Evolutionary conservation across 2,888 invertebrate species (phyloP).

Genomic region (Dyspetes luteomarginatus): DNA sequence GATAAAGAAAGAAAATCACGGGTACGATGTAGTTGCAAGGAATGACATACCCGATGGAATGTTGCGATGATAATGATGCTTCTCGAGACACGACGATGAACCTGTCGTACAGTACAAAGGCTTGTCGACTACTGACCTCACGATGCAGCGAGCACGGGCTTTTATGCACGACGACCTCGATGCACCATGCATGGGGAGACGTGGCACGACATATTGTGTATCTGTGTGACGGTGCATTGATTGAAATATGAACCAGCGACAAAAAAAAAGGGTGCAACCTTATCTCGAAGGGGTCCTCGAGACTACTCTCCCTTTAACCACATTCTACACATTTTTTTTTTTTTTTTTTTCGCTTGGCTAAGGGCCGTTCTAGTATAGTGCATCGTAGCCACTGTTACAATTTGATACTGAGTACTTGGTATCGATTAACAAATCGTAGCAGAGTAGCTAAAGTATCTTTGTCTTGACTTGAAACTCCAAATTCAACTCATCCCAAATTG

Average conservation of each 20-base stretch:
- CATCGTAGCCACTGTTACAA: too few species aligned
- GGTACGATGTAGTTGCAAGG: neutral
- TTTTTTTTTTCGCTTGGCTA: conserved; percentile 54
- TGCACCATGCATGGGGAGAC: neutral
- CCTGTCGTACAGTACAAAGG: conserved; percentile 29
- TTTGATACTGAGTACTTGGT: too few species aligned
- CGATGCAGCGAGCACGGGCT: conserved; percentile 22
- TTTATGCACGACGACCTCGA: conserved; percentile 48
- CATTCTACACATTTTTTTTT: conserved; percentile 52
- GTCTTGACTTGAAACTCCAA: neutral
- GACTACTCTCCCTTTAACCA: conserved; percentile 52
- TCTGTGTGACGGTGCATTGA: conserved; percentile 78
- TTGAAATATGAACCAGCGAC: conserved; percentile 81
- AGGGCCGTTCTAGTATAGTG: conserved; percentile 26
- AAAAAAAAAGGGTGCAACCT: conserved; percentile 81
- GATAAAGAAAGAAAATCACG: too few species aligned
- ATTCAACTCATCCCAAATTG: too few species aligned
- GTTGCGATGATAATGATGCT: neutral
- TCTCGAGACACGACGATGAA: neutral
- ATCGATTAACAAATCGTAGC: conserved; percentile 57
- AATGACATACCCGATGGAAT: conserved; percentile 15
- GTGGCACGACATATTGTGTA: conserved; percentile 37
- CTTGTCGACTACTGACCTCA: conserved; percentile 41
- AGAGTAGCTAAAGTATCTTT: too few species aligned
- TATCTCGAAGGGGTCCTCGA: conserved; percentile 71